These are phyloP conservation scores for Phalanger gymnotis DNA, from an alignment of 2,797 vertebrate species.

Conservation along the genomic window DNA sequence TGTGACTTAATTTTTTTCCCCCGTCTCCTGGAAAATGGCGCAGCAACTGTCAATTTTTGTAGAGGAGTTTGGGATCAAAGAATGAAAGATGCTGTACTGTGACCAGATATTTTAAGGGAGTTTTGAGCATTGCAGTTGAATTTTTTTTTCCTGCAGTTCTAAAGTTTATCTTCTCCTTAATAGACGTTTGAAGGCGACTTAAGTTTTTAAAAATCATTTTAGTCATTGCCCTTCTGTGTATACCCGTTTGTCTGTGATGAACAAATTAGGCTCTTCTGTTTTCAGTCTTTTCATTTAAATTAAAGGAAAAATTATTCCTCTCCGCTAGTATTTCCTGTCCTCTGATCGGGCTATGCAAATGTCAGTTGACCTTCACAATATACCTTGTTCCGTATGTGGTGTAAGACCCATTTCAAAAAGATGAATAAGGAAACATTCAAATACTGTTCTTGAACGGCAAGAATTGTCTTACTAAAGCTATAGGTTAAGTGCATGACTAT, in stretches of 20 bases:
- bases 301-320: conserved; percentile 12
- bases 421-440: conserved; percentile 4
- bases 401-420: conserved; percentile 31
- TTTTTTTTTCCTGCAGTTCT: not conserved
- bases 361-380: not conserved
- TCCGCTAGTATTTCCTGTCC: conserved; percentile 13
- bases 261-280: conserved; percentile 28
- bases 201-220: not conserved
- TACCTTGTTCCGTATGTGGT: not conserved
- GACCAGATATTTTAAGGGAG: not conserved
- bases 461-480: conserved; percentile 14
- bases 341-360: conserved; percentile 10
- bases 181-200: not conserved
- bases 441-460: not conserved
- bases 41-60: conserved; percentile 8
- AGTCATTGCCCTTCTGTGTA: not conserved
- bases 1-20: conserved; percentile 27
- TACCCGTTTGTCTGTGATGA: not conserved
- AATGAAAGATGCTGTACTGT: not conserved
- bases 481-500: conserved; percentile 28
- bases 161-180: not conserved
- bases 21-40: not conserved
- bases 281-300: conserved; percentile 41
- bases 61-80: conserved; percentile 20
- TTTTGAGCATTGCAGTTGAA: not conserved